phyloP scores from a whole-genome alignment of 1,140 invertebrate genomes.

The Drosophila saltans region DNA sequence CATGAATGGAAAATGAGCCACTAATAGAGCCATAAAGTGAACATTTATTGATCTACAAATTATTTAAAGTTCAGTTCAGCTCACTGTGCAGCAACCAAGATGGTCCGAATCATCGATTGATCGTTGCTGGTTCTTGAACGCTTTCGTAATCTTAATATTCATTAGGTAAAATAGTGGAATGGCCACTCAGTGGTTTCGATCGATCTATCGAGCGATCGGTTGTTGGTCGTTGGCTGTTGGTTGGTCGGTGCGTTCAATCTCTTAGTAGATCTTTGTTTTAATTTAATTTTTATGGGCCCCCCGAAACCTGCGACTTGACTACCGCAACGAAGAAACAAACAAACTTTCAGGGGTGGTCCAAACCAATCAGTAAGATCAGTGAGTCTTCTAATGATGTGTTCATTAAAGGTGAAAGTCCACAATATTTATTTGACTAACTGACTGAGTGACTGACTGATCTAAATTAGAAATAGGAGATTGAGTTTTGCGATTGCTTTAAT shows the following conservation, averaged over 20 bases:
- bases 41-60: conserved; percentile 83
- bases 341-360: conserved; percentile 64
- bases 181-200: conserved; percentile 44
- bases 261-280: conserved; percentile 50
- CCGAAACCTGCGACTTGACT: conserved; percentile 28
- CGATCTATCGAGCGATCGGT: conserved; percentile 34
- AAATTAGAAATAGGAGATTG: conserved; percentile 36
- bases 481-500: conserved; percentile 69
- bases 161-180: conserved; percentile 58
- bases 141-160: conserved; percentile 73
- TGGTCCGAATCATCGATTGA: conserved; percentile 7
- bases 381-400: conserved; percentile 47
- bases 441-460: conserved; percentile 36
- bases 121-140: conserved; percentile 25
- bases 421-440: neutral
- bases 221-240: conserved; percentile 28
- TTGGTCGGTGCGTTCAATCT: conserved; percentile 37
- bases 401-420: conserved; percentile 67
- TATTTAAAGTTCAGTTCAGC: conserved; percentile 63
- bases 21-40: conserved; percentile 83
- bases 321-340: conserved; percentile 40
- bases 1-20: conserved; percentile 33
- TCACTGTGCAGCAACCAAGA: conserved; percentile 1
- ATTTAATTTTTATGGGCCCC: conserved; percentile 65
- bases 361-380: conserved; percentile 22